Evolutionary conservation across 2,797 vertebrate species (phyloP).

Genomic region (Thripadectes ignobilis): DNA sequence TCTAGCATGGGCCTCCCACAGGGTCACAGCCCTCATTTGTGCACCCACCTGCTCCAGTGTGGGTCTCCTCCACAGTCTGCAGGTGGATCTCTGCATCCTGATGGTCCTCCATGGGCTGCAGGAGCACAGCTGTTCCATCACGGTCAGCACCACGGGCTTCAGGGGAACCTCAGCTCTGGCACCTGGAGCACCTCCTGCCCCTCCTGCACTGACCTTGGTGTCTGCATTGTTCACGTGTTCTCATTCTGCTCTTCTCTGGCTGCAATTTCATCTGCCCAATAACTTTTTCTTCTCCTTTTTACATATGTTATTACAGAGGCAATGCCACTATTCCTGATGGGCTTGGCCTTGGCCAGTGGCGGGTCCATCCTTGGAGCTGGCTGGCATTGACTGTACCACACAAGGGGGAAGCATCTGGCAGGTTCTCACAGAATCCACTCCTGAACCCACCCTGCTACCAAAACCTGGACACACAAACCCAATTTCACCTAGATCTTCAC

Average conservation of each 20-base stretch:
- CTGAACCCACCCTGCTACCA: neutral
- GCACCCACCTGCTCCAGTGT: neutral
- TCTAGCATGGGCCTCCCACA: neutral
- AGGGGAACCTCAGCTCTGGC: neutral
- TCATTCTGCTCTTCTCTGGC: neutral
- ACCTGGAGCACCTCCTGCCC: neutral
- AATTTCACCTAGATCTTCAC: neutral
- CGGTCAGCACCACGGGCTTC: neutral
- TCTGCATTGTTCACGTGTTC: neutral
- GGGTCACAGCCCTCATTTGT: neutral
- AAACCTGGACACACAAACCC: neutral
- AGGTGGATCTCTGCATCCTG: neutral
- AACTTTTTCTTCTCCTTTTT: neutral
- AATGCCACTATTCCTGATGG: neutral
- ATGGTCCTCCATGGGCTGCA: neutral
- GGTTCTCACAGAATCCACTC: neutral
- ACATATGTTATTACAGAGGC: neutral
- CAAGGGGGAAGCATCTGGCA: neutral
- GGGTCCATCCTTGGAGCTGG: neutral
- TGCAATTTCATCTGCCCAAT: neutral
- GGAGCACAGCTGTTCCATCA: neutral
- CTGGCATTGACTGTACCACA: neutral
- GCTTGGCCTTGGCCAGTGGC: neutral
- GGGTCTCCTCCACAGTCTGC: neutral
- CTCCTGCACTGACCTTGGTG: neutral